These are phyloP conservation scores for Speoplatyrhinus poulsoni DNA, from an alignment of 2,113 vertebrate genomes.

Conservation along the genomic window DNA sequence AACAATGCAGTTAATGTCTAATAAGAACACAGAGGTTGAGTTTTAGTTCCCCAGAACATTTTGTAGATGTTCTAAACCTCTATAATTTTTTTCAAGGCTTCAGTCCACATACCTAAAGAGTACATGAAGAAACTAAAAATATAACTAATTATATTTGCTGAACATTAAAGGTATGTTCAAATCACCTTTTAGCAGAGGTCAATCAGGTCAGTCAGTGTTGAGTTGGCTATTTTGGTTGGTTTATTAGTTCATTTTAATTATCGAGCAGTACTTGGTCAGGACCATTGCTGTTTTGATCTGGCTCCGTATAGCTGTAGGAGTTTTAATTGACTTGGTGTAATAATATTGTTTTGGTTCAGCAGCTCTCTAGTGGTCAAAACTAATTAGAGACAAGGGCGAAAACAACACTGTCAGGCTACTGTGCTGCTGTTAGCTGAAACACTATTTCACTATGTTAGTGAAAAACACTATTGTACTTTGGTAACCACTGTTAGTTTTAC, in stretches of 20 bases:
- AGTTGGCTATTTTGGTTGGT: not conserved
- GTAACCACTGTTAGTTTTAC: too few species aligned
- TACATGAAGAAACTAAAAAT: not conserved
- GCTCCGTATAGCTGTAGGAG: slow-evolving; percentile 33
- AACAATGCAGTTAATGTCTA: slow-evolving; percentile 45
- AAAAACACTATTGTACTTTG: too few species aligned
- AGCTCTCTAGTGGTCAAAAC: slow-evolving; percentile 26
- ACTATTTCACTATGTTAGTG: too few species aligned
- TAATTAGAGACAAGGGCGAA: slow-evolving; percentile 41
- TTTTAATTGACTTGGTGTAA: slow-evolving; percentile 55
- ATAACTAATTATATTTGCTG: slow-evolving; percentile 12
- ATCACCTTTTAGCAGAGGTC: not conserved
- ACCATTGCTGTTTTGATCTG: slow-evolving; percentile 34
- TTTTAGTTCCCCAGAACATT: slow-evolving; percentile 12
- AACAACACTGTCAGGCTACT: slow-evolving; percentile 25
- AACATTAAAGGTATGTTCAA: not conserved
- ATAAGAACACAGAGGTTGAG: slow-evolving; percentile 38
- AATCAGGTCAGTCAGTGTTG: not conserved
- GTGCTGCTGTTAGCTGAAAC: slow-evolving; percentile 1
- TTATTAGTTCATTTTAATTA: slow-evolving; percentile 11
- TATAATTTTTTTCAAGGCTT: not conserved
- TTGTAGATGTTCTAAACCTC: slow-evolving; percentile 4
- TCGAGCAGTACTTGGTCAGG: slow-evolving; percentile 1
- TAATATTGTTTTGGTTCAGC: slow-evolving; percentile 27
- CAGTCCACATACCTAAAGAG: not conserved